phyloP scores from a whole-genome alignment of 2,888 invertebrate genomes.

The Ganaspis brasiliensis region DNA sequence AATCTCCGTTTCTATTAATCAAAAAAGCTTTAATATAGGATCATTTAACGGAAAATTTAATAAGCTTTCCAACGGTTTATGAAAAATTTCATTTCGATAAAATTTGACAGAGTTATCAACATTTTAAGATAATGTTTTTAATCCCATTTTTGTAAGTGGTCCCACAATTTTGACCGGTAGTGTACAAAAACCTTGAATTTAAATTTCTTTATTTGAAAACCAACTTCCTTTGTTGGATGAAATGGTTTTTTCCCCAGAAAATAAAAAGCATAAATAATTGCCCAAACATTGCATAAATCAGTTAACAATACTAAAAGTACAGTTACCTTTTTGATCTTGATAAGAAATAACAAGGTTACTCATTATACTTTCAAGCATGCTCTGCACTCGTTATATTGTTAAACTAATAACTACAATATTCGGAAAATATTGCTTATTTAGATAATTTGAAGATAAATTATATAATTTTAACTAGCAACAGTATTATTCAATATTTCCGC shows the following conservation, averaged over 20 bases:
- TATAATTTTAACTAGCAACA: no score
- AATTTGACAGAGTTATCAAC: no score
- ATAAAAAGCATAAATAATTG: neutral
- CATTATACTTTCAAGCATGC: neutral
- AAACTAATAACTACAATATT: neutral
- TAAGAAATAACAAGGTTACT: neutral
- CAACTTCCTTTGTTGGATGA: neutral
- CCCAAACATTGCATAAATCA: neutral
- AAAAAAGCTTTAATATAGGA: no score
- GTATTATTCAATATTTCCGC: no score
- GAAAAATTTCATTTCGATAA: no score
- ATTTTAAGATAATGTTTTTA: neutral
- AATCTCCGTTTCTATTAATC: no score
- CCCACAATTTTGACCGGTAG: no score
- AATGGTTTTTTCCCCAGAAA: neutral
- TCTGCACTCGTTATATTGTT: neutral
- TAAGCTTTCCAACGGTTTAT: no score
- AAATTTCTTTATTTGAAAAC: neutral
- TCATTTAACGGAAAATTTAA: no score
- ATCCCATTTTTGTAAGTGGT: no score
- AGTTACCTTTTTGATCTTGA: neutral
- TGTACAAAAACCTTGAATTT: neutral
- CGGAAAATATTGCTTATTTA: neutral
- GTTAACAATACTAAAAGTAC: neutral
- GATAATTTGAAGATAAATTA: no score